Evolutionary conservation across 2,888 invertebrate genomes (phyloP).

Genomic region (Apantesis nais): DNA sequence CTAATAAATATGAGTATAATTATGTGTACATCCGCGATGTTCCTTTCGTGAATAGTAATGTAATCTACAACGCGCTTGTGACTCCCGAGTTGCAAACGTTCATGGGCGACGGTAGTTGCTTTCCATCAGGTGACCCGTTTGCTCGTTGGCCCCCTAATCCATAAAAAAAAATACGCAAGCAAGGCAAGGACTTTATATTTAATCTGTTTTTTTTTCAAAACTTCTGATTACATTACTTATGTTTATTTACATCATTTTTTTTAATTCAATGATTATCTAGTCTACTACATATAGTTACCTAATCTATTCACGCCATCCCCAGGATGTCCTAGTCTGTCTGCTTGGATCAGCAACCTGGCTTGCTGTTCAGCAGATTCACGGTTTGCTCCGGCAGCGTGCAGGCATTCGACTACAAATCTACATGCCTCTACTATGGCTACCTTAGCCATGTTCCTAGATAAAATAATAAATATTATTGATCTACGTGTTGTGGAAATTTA

Average conservation of each 20-base stretch:
- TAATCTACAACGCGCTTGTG: too few relatives aligned
- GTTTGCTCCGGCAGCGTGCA: conserved; percentile 87
- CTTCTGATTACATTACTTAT: not conserved
- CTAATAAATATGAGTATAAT: too few relatives aligned
- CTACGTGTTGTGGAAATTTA: not conserved
- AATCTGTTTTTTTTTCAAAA: too few relatives aligned
- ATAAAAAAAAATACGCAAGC: too few relatives aligned
- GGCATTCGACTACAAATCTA: conserved; percentile 87
- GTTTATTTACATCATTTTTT: not conserved
- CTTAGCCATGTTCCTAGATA: conserved; percentile 60
- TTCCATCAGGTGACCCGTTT: too few relatives aligned
- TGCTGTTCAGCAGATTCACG: conserved; percentile 86
- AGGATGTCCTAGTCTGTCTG: conserved; percentile 93
- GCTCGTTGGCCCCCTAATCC: too few relatives aligned
- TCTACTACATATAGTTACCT: conserved; percentile 71
- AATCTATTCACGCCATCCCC: conserved; percentile 95
- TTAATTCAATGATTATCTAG: not conserved
- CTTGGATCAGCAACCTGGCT: conserved; percentile 89
- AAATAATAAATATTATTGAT: not conserved
- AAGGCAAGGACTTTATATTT: too few relatives aligned
- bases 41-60: too few relatives aligned
- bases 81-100: too few relatives aligned
- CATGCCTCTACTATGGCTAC: conserved; percentile 84
- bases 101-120: too few relatives aligned
- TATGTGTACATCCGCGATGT: too few relatives aligned